A percentile compares a stretch with the other conserved stretches of the same genome.
These are phyloP conservation scores for Xylophagus ater DNA, from an alignment of 2,888 invertebrate genomes.

Conservation along the genomic window DNA sequence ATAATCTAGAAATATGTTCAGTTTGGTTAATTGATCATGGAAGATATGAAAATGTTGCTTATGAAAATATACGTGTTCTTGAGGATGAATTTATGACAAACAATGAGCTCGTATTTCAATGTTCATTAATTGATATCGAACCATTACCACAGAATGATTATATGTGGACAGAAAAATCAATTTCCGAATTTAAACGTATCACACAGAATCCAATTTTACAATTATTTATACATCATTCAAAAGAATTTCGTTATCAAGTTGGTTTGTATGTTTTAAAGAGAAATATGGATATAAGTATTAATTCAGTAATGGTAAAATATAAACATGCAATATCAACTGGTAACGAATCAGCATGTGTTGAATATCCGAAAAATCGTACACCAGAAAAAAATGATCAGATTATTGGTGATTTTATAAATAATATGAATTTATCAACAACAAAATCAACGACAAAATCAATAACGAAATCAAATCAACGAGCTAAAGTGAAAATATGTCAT, in stretches of 20 bases:
- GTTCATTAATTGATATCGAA: slow-evolving; percentile 37
- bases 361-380: slow-evolving; percentile 7
- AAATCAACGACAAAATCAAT: background rate
- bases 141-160: slow-evolving; percentile 31
- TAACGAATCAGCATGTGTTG: slow-evolving; percentile 16
- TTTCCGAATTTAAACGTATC: slow-evolving; percentile 32
- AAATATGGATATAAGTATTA: slow-evolving; percentile 41
- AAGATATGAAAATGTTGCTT: slow-evolving; percentile 42
- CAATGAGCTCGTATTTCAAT: slow-evolving; percentile 27
- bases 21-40: slow-evolving; percentile 48
- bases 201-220: slow-evolving; percentile 31
- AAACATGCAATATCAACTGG: slow-evolving; percentile 43
- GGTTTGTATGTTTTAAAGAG: slow-evolving; percentile 35
- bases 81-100: slow-evolving; percentile 23
- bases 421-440: background rate
- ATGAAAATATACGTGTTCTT: slow-evolving; percentile 43
- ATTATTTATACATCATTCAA: slow-evolving; percentile 33
- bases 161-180: slow-evolving; percentile 35
- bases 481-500: slow-evolving; percentile 40
- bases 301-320: slow-evolving; percentile 42
- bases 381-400: background rate
- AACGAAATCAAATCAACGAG: slow-evolving; percentile 15
- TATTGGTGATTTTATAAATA: background rate
- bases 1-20: slow-evolving; percentile 23
- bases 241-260: slow-evolving; percentile 30